Evolutionary conservation across 2,797 vertebrate species (phyloP), one percentile per base, ranked within the genome.

Genomic region (Rhabdomys pumilio): DNA sequence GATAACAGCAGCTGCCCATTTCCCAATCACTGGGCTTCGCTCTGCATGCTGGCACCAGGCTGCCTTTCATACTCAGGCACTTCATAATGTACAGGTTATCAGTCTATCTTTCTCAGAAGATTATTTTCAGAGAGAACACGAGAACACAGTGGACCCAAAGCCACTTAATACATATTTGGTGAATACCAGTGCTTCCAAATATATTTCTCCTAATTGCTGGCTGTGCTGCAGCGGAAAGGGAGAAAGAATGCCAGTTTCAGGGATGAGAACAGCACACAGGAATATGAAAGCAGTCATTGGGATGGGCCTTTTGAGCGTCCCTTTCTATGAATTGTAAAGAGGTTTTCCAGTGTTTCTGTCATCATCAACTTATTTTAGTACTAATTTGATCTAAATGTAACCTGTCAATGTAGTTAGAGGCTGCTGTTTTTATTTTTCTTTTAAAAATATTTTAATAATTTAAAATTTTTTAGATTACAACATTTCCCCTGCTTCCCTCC

Each of bases 121-220:
- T 50, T 94, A 72, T 76, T 93, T 95, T 94, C 86, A 95, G 73
- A 12, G 47, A 69, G 26, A 81, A 22, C 50, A 81, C n/a, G 90
- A 92, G 83, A 77, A 95, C 79, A 85, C 93, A 91, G 93, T 65
- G 59, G 50, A 91, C 13, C 0, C 72, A n/a, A 86, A 90, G 22
- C 7, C 61, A 84, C 96, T 67, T n/a, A 91, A 84, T 96, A 53
- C 59, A 50, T 53, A 57, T 95, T 90, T 55, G 1, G 13, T 94
- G 59, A 19, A 53, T 94, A 41, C 31, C 76, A 24, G 41, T 96
- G 63, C 17, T 96, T 96, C 89, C 95, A 98, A 96, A 96, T 93
- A 94, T 96, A 94, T 96, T 94, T 79, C 3, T 17, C 50, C 84
- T 97, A 96, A 90, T 96, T 95, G 79, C 77, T 97, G 89, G 61